phyloP scores from a whole-genome alignment of 1,140 invertebrate species.

The Pogonus chalceus region DNA sequence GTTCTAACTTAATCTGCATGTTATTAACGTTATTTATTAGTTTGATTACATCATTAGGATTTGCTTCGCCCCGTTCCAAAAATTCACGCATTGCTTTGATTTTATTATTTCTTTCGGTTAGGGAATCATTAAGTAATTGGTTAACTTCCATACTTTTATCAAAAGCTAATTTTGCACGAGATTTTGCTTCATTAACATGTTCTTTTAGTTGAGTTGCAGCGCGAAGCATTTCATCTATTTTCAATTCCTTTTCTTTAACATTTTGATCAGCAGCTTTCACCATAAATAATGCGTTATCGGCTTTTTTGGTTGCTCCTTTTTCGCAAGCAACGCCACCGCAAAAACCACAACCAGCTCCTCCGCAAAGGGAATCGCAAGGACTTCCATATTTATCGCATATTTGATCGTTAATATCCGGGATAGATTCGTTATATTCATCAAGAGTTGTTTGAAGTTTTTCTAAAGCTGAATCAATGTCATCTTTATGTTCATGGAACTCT shows the following conservation, averaged over 20 bases:
- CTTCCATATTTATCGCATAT: constrained; percentile 82
- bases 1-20: constrained; percentile 55
- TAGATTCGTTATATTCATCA: constrained; percentile 50
- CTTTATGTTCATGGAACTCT: constrained; percentile 58
- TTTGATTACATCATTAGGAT: constrained; percentile 68
- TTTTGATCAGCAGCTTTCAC: constrained; percentile 1
- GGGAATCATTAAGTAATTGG: constrained; percentile 36
- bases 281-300: constrained; percentile 59
- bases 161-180: constrained; percentile 39
- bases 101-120: constrained; percentile 42
- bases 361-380: constrained; percentile 82
- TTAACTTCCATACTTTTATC: constrained; percentile 39
- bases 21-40: constrained; percentile 66
- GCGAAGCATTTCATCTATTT: constrained; percentile 41
- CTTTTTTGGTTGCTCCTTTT: constrained; percentile 76
- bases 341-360: constrained; percentile 83
- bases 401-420: constrained; percentile 74
- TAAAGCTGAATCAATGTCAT: constrained; percentile 59
- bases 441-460: constrained; percentile 54
- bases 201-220: constrained; percentile 42
- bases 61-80: constrained; percentile 62
- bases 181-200: constrained; percentile 41
- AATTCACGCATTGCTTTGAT: constrained; percentile 66
- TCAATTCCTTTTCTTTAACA: background rate
- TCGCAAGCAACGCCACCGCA: constrained; percentile 89